Conservation (phyloP, 2,888 invertebrate genomes). For the Drosophila monieri region DNA sequence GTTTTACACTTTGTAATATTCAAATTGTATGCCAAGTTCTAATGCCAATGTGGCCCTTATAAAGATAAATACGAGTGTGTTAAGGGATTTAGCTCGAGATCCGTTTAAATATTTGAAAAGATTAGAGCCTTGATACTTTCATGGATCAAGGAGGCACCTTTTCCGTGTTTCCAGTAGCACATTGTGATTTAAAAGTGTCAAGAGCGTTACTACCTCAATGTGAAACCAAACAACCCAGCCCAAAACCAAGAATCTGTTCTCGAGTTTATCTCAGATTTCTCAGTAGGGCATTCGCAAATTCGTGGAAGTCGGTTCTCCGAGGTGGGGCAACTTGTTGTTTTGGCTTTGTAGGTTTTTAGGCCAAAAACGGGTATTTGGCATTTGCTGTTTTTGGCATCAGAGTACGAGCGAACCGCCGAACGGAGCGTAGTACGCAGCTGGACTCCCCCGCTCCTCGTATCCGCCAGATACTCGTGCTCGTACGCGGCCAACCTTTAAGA, state of each 20-base stretch:
- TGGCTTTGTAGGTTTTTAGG: constrained; percentile 69
- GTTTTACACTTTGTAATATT: constrained; percentile 24
- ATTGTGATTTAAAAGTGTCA: too few species aligned
- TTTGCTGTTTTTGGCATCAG: constrained; percentile 49
- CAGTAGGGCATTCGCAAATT: constrained; percentile 40
- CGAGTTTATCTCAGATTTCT: not conserved
- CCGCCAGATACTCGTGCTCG: not conserved
- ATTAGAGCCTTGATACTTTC: not conserved
- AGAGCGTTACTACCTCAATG: not conserved
- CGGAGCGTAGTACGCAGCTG: constrained; percentile 6
- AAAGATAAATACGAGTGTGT: constrained; percentile 23
- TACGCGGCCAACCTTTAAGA: constrained; percentile 6
- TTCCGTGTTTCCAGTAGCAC: not conserved
- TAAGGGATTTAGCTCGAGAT: not conserved
- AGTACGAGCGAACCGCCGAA: not conserved
- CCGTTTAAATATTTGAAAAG: not conserved
- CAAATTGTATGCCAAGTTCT: constrained; percentile 15
- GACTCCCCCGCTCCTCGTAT: constrained; percentile 19
- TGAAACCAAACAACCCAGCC: not conserved
- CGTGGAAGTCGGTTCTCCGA: constrained; percentile 43
- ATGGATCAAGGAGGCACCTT: not conserved
- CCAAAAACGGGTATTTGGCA: constrained; percentile 66
- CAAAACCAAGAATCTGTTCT: not conserved
- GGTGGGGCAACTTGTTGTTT: constrained; percentile 57
- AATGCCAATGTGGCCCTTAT: constrained; percentile 12